Evolutionary conservation across 2,113 vertebrate species (phyloP).

Genomic region (Argyrosomus japonicus): DNA sequence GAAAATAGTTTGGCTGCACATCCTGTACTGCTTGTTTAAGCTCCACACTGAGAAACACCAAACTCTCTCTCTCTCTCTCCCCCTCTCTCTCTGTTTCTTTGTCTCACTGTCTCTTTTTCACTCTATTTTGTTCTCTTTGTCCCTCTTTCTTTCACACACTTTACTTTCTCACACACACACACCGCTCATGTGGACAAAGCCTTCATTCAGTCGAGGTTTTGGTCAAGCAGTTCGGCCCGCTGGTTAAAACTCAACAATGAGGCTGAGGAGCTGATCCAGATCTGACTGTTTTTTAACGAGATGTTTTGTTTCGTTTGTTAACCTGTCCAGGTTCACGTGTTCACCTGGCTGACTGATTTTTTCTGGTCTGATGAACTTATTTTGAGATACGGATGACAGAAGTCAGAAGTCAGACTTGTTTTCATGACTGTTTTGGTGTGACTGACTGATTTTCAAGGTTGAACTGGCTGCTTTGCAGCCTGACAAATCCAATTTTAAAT

Average conservation of each 20-base stretch:
- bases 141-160: conserved; percentile 62
- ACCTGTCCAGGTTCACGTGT: neutral
- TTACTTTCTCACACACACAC: conserved; percentile 39
- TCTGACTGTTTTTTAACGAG: neutral
- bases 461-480: too few relatives aligned
- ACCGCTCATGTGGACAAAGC: conserved; percentile 59
- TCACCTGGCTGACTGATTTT: neutral
- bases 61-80: conserved; percentile 36
- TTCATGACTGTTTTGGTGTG: too few relatives aligned
- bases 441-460: too few relatives aligned
- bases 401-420: too few relatives aligned
- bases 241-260: conserved; percentile 45
- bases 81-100: conserved; percentile 50
- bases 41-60: conserved; percentile 75
- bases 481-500: too few relatives aligned
- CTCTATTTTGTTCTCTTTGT: conserved; percentile 64
- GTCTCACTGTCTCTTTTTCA: conserved; percentile 61
- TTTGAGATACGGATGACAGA: too few relatives aligned
- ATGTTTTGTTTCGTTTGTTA: neutral
- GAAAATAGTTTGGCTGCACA: conserved; percentile 85
- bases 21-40: conserved; percentile 80
- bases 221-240: conserved; percentile 60
- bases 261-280: conserved; percentile 36
- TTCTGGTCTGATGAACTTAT: too few relatives aligned
- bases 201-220: conserved; percentile 65